Base-by-base conservation (phyloP, 2,888 invertebrate species). In the Notodonta ziczac region DNA sequence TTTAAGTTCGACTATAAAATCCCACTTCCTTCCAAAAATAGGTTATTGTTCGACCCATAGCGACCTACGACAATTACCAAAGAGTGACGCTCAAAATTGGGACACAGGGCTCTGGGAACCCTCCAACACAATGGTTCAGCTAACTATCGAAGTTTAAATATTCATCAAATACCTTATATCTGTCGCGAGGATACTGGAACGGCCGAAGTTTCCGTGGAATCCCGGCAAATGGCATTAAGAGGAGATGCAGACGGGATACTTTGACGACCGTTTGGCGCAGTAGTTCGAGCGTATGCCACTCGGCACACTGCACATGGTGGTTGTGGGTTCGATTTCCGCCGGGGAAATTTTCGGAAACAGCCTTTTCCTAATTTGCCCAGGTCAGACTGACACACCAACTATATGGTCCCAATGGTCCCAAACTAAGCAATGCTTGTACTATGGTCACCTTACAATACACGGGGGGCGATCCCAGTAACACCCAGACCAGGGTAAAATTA, bases 91-190 rank as follows among this genome's bases (percentile, higher is more conserved):
- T 56, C 59, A 52, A 66, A 69, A 68, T 62, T 62, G 7, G 61
- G 62, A 42, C 64, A 68, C 54, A 63, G 62, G 59, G 62, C 62
- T 61, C 58, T 65, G 62, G 70, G 72, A 70, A 74, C 72, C 62
- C 59, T 62, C 42, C 58, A 71, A 74, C 63, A 73, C 71, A 74
- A 74, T 69, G 55, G 62, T 14, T 57, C 24, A 50, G 48, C 57
- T 70, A 74, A 74, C 73, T 74, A 74, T 74, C 72, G 62, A 75
- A 75, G 75, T 75, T 75, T 75, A 74, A 75, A 75, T 75, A 75
- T 75, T 75, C 75, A 75, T 75, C 75, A 75, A 75, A 75, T 75
- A 72, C 74, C 73, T 73, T 75, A 73, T 73, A 72, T 69, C 73
- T 67, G 72, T 75, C 73, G 66, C 52, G 62, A 70, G 67, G 70